Base-by-base conservation (phyloP, 2,113 vertebrate species). In the Malurus cyaneus region DNA sequence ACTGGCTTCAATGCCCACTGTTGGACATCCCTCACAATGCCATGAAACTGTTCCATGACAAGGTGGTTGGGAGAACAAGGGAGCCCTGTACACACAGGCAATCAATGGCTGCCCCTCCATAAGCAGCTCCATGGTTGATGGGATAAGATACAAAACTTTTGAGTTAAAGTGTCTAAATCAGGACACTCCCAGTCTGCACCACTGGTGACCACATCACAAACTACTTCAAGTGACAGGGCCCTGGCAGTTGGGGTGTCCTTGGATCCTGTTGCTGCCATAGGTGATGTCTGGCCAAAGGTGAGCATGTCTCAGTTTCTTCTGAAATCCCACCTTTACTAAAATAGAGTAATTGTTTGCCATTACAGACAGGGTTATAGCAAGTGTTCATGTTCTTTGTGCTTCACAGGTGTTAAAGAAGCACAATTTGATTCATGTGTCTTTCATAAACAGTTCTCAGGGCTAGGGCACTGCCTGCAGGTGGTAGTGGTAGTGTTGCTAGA, bases 211-310 rank as follows among this genome's bases (percentile, higher is more conserved):
- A 53, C 31, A 29, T 60, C 49, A 57, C 49, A 46, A 29, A 16
- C 31, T 57, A 4, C n/a, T 47, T 69, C 66, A 42, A 26, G 36
- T n/a, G 57, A 3, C 25, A 24, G 32, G 23, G 18, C 1, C 26
- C 21, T 49, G 36, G 20, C 19, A 47, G 1, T 0, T 44, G 36
- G 19, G n/a, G 18, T 64, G 21, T 44, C 32, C 16, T 0, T 16
- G 24, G 20, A 14, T 83, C 29, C 60, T 47, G 5, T 42, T 53
- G 34, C 69, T 87, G n/a, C 62, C 8, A 4, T 2, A 12, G 19
- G 4, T 7, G 5, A 18, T 85, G 9, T 61, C 36, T 8, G 5
- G 14, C 39, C 60, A 47, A 77, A 90, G 34, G 8, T 44, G 39
- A 80, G 6, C 4, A 13, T 0, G 0, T 54, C 25, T 76, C 59